These are phyloP conservation scores for Sesamia nonagrioides DNA, from an alignment of 1,140 invertebrate species.

Conservation along the genomic window DNA sequence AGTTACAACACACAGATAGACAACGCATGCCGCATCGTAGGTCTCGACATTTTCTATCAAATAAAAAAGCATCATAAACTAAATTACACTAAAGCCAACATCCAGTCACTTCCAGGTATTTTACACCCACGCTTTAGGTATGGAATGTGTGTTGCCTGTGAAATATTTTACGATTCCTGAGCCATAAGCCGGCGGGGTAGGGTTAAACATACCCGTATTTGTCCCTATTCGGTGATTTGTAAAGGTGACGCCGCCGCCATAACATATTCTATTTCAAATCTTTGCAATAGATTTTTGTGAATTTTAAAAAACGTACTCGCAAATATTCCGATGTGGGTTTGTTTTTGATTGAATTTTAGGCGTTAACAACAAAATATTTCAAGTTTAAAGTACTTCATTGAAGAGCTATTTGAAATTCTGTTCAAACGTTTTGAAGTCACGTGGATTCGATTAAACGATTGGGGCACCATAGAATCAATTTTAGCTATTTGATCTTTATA, in stretches of 20 bases:
- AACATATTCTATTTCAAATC: constrained; percentile 55
- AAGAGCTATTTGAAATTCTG: not conserved
- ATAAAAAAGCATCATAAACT: constrained; percentile 6
- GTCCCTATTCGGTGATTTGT: constrained; percentile 72
- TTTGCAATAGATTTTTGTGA: constrained; percentile 37
- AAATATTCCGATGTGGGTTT: constrained; percentile 24
- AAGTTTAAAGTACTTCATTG: not conserved
- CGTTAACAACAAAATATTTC: not conserved
- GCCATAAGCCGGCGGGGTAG: constrained; percentile 69
- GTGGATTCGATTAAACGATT: not conserved
- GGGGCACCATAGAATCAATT: not conserved
- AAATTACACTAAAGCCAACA: constrained; percentile 11
- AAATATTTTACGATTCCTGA: constrained; percentile 80
- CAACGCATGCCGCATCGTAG: no score
- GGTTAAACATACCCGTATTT: constrained; percentile 65
- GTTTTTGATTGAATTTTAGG: not conserved
- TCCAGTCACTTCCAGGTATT: constrained; percentile 26
- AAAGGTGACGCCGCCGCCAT: constrained; percentile 58
- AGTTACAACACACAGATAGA: no score
- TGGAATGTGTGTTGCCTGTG: constrained; percentile 63
- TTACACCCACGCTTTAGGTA: constrained; percentile 43
- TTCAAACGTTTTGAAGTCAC: not conserved
- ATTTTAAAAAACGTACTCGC: constrained; percentile 16
- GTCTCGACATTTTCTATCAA: not conserved
- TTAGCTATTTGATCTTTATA: not conserved